Conservation (phyloP, 1,140 invertebrate species). For the Belonocnema kinseyi region DNA sequence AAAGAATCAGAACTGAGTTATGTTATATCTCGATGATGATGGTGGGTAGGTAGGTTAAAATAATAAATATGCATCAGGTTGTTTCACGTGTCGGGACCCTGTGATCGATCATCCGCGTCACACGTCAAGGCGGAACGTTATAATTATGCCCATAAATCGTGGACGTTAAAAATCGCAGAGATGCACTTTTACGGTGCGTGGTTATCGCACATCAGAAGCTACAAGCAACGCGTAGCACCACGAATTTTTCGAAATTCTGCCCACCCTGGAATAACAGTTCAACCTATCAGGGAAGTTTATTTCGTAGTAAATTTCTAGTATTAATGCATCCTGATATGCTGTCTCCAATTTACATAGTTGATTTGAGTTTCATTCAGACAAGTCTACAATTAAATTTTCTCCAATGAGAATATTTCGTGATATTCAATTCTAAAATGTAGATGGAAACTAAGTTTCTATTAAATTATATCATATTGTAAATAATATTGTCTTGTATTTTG, state of each 20-base stretch:
- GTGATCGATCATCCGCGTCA: constrained; percentile 44
- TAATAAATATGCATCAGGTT: constrained; percentile 47
- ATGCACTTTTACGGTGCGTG: constrained; percentile 5
- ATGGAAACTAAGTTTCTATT: too few species aligned
- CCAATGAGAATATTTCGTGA: background rate
- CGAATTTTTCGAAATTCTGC: background rate
- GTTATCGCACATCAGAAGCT: background rate
- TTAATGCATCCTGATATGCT: background rate
- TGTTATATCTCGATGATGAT: background rate
- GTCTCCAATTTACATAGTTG: background rate
- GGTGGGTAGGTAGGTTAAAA: constrained; percentile 2
- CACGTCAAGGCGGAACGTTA: constrained; percentile 35
- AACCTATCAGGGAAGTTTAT: background rate
- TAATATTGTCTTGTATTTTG: too few species aligned
- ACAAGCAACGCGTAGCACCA: background rate
- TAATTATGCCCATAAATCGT: constrained; percentile 52
- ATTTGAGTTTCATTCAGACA: background rate
- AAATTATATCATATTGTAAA: too few species aligned
- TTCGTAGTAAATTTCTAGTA: background rate
- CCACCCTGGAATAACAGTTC: background rate
- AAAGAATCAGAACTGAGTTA: background rate
- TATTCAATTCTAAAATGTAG: too few species aligned
- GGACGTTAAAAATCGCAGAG: constrained; percentile 11
- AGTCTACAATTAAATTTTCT: background rate
- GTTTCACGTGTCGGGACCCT: constrained; percentile 16